Evolutionary conservation across 2,113 vertebrate species (phyloP), one percentile per base, ranked within the genome.

Genomic region (Elaphurus davidianus): DNA sequence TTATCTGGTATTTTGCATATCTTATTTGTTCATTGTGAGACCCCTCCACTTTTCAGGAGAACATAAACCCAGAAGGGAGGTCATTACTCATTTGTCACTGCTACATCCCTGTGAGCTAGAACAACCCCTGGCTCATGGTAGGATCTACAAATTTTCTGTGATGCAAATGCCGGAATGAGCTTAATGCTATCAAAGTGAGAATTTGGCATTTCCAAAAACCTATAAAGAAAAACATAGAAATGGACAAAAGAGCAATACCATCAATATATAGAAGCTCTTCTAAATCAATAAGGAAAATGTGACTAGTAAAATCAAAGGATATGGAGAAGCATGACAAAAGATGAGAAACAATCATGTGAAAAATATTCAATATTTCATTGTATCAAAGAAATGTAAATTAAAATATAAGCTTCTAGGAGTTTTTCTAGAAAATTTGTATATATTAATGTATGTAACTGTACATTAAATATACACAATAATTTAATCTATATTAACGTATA

Each of bases 301-400:
- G 47, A 50, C 90, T 59, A 62, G n/a, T 62, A 64, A 98, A 87
- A 83, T 45, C 52, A 90, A 91, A 92, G 40, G 10, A 50, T 19
- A 71, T 79, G 17, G 40, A 64, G 14, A 96, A 11, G 40, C 67
- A 76, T 64, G 45, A 90, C 25, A 90, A 96, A 93, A 94, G n/a
- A 87, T 76, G 52, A 90, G 25, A 84, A 92, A 64, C 27, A 64
- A 67, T 45, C 28, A 50, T 45, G 86, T 47, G 43, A 43, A 50
- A 78, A 96, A 50, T 94, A 16, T 30, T 64, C 9, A 71, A 11
- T 25, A 23, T n/a, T 86, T 95, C 67, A 30, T 36, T 93, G 33
- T 94, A 62, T 52, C 28, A 88, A 94, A 97, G 3, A 79, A n/a
- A 89, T 47, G 55, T 3, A 93, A 84, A 91, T 82, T 95, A 87